Percentiles rank a stretch among this genome's conserved stretches.
Conservation (phyloP, 2,888 invertebrate genomes). For the Pterostichus madidus region DNA sequence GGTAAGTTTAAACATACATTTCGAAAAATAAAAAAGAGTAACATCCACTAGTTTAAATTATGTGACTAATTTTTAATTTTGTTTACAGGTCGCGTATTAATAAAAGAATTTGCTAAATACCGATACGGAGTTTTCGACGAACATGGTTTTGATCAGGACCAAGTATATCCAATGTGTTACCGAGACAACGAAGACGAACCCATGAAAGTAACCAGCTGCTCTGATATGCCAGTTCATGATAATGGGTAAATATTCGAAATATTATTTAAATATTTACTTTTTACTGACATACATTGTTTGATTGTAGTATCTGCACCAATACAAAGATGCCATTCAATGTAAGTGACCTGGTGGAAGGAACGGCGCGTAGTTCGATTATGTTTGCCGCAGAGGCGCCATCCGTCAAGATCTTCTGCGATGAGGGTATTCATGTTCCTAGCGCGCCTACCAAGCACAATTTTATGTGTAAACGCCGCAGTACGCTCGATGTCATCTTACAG, state of each 20-base stretch:
- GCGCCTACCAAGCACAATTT: slow-evolving; percentile 85
- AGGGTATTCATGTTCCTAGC: slow-evolving; percentile 80
- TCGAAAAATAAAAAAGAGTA: no score
- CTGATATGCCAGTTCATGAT: slow-evolving; percentile 78
- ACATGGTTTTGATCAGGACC: slow-evolving; percentile 80
- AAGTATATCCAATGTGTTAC: slow-evolving; percentile 81
- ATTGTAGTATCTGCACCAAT: slow-evolving; percentile 73
- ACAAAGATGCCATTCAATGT: slow-evolving; percentile 73
- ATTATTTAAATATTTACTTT: neutral
- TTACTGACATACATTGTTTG: neutral
- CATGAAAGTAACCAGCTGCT: slow-evolving; percentile 78
- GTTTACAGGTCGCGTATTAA: slow-evolving; percentile 76
- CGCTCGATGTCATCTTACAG: slow-evolving; percentile 80
- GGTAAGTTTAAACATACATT: slow-evolving; percentile 64
- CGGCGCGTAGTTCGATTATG: slow-evolving; percentile 79
- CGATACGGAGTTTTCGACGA: slow-evolving; percentile 86
- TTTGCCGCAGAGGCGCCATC: slow-evolving; percentile 78
- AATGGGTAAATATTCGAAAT: slow-evolving; percentile 75
- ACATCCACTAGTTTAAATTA: slow-evolving; percentile 69
- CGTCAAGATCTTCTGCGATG: slow-evolving; percentile 82
- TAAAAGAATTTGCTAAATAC: slow-evolving; percentile 84
- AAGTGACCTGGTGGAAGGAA: slow-evolving; percentile 76
- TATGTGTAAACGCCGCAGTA: slow-evolving; percentile 81
- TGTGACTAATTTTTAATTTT: slow-evolving; percentile 48
- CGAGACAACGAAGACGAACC: slow-evolving; percentile 75